Conservation (phyloP, 2,888 invertebrate species). For the Disparrhopalites patrizii region DNA sequence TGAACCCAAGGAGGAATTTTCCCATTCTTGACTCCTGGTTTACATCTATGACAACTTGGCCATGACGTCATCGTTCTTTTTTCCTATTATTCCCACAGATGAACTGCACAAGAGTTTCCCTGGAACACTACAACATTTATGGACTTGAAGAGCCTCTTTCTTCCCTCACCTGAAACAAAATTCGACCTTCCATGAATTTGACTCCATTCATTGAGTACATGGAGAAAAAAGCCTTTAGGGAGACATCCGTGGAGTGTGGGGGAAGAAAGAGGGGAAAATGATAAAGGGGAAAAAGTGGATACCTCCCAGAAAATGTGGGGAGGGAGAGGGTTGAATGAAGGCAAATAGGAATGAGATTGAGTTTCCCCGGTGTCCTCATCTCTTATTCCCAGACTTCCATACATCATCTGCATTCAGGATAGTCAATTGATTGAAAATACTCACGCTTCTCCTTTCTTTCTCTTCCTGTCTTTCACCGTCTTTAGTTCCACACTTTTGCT, state of each 20-base stretch:
- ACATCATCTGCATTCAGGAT: slow-evolving; percentile 26
- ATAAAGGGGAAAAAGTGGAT: slow-evolving; percentile 1
- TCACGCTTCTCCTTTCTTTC: background rate
- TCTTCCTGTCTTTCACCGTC: background rate
- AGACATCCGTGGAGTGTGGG: no score
- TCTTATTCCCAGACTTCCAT: no score
- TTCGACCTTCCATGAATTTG: background rate
- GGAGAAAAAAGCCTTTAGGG: background rate
- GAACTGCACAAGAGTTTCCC: background rate
- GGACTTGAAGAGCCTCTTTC: background rate
- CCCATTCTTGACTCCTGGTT: no score
- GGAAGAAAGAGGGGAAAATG: background rate
- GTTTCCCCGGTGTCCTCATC: slow-evolving; percentile 10
- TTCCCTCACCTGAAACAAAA: background rate
- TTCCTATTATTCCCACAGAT: no score
- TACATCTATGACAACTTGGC: no score
- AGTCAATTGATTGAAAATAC: slow-evolving; percentile 26
- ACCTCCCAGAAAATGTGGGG: background rate
- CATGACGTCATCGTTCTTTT: no score
- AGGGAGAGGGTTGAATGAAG: background rate
- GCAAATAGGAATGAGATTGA: slow-evolving; percentile 22
- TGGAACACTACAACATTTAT: slow-evolving; percentile 3
- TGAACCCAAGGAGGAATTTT: no score
- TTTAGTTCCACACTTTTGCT: background rate
- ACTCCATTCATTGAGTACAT: background rate